Conservation (phyloP, 2,797 vertebrate genomes). For the Peromyscus nudipes region DNA sequence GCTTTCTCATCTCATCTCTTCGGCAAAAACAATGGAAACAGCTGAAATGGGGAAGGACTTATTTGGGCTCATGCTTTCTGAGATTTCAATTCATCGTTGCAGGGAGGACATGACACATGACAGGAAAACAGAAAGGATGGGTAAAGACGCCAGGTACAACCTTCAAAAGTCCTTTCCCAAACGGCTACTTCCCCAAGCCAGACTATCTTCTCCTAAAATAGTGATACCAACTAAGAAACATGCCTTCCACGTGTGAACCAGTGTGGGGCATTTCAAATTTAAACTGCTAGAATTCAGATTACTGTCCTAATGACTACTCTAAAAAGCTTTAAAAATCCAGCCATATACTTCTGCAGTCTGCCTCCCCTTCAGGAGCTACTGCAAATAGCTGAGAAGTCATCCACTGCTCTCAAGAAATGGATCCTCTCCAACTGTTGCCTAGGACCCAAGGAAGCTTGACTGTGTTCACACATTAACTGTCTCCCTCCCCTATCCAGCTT, state of each 20-base stretch:
- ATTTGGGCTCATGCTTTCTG: background rate
- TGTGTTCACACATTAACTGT: background rate
- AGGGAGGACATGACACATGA: background rate
- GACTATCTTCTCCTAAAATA: background rate
- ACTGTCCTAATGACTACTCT: background rate
- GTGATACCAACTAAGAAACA: background rate
- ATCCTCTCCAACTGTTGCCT: background rate
- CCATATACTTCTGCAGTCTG: background rate
- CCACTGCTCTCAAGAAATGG: background rate
- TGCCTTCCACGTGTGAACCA: background rate
- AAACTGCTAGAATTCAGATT: background rate
- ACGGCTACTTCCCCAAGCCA: background rate
- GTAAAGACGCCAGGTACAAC: background rate
- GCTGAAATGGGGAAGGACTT: background rate
- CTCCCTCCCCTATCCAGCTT: background rate
- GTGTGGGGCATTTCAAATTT: background rate
- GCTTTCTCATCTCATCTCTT: background rate
- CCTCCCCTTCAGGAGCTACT: background rate
- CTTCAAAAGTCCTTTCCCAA: background rate
- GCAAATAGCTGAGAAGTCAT: background rate
- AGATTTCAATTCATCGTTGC: background rate
- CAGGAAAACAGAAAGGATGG: background rate
- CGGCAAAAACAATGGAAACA: background rate
- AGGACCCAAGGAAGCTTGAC: too few relatives aligned
- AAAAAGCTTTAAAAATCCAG: background rate